Percentiles rank a stretch among this genome's conserved stretches.
Evolutionary conservation across 2,113 vertebrate genomes (phyloP).

Genomic region (Cervus canadensis): DNA sequence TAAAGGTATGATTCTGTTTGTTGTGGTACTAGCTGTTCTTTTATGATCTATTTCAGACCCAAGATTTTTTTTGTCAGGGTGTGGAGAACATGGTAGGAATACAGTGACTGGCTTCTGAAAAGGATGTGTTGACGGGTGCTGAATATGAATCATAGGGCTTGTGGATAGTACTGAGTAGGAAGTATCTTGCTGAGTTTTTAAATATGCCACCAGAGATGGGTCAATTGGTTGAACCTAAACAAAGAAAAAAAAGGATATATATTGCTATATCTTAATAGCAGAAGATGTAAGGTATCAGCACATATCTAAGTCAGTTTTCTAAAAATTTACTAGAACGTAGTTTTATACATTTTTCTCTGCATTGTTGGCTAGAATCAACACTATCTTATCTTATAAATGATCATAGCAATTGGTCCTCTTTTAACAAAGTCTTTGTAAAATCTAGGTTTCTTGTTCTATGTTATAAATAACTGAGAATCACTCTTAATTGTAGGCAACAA

Average conservation of each 20-base stretch:
- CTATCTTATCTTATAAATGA: not conserved
- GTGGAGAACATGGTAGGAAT: slow-evolving; percentile 85
- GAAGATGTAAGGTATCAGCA: not conserved
- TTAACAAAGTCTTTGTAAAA: slow-evolving; percentile 21
- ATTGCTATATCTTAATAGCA: not conserved
- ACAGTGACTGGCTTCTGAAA: slow-evolving; percentile 82
- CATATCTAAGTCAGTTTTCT: not conserved
- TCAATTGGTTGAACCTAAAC: slow-evolving; percentile 88
- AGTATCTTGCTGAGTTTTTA: slow-evolving; percentile 83
- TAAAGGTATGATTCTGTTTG: slow-evolving; percentile 38
- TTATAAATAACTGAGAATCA: slow-evolving; percentile 51
- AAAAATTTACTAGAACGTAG: not conserved
- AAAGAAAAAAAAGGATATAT: not conserved
- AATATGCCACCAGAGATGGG: slow-evolving; percentile 78
- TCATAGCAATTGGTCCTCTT: not conserved
- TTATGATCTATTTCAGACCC: slow-evolving; percentile 64
- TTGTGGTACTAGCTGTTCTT: slow-evolving; percentile 51
- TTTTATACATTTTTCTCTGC: not conserved
- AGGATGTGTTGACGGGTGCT: slow-evolving; percentile 82
- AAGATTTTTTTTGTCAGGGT: slow-evolving; percentile 79
- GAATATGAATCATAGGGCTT: slow-evolving; percentile 84
- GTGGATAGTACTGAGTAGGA: slow-evolving; percentile 82
- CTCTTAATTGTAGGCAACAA: slow-evolving; percentile 35
- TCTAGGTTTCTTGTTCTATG: not conserved
- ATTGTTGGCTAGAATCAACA: not conserved